Percentiles rank a stretch among this genome's conserved stretches.
phyloP scores from a whole-genome alignment of 1,140 invertebrate genomes.

The Dendroctonus valens region DNA sequence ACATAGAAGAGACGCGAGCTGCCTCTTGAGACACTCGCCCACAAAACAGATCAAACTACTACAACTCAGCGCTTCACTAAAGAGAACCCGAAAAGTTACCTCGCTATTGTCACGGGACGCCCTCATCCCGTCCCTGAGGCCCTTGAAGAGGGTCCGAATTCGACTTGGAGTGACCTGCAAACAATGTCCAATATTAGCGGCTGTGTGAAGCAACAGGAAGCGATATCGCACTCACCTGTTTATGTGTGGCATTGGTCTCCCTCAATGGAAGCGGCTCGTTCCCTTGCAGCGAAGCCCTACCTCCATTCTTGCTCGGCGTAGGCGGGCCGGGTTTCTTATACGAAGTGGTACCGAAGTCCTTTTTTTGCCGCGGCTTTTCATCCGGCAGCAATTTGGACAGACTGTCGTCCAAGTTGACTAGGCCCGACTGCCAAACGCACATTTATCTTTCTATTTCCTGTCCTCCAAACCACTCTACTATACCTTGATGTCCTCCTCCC shows the following conservation, averaged over 20 bases:
- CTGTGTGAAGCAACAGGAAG: not conserved
- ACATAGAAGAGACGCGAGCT: too few relatives aligned
- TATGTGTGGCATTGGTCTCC: conserved; percentile 44
- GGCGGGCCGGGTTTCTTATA: conserved; percentile 82
- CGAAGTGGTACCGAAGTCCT: conserved; percentile 62
- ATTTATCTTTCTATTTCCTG: conserved; percentile 1
- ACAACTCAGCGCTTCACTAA: too few relatives aligned
- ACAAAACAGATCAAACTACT: too few relatives aligned
- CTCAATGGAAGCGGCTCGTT: conserved; percentile 46
- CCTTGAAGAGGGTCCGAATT: conserved; percentile 40
- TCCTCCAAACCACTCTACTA: conserved; percentile 1
- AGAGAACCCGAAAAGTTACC: too few relatives aligned
- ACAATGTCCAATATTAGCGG: not conserved
- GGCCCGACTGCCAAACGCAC: conserved; percentile 51
- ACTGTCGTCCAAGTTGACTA: conserved; percentile 60
- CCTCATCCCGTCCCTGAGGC: conserved; percentile 19
- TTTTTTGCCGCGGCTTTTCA: conserved; percentile 55
- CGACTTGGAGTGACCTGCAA: conserved; percentile 40
- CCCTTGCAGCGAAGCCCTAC: conserved; percentile 62
- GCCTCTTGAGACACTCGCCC: too few relatives aligned
- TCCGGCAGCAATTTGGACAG: conserved; percentile 59
- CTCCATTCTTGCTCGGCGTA: conserved; percentile 80
- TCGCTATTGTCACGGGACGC: too few relatives aligned
- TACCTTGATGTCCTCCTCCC: conserved; percentile 78
- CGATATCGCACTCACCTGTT: conserved; percentile 34